Conservation (phyloP, 2,797 vertebrate species). For the Syngnathus acus region DNA sequence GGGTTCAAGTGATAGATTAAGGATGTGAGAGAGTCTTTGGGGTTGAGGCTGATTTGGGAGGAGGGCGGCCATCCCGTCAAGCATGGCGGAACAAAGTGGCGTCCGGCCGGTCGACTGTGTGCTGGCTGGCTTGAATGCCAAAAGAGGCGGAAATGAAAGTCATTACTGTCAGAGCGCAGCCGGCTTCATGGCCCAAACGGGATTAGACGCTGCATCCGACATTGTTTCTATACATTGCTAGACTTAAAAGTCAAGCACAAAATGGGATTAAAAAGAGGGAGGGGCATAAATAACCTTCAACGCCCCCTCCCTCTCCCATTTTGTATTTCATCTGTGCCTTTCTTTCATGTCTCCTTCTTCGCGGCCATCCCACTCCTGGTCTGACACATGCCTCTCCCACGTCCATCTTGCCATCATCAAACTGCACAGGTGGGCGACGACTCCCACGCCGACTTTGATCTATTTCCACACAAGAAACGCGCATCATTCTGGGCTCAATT, state of each 20-base stretch:
- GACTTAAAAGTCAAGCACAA: slow-evolving; percentile 75
- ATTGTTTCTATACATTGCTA: slow-evolving; percentile 74
- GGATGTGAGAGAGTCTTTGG: slow-evolving; percentile 43
- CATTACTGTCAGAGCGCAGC: slow-evolving; percentile 66
- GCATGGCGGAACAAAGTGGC: slow-evolving; percentile 42
- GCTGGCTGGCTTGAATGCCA: slow-evolving; percentile 38
- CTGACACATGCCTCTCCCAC: slow-evolving; percentile 27
- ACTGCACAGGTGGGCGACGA: slow-evolving; percentile 45
- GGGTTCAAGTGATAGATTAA: slow-evolving; percentile 53
- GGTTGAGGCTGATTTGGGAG: slow-evolving; percentile 43
- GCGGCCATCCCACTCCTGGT: slow-evolving; percentile 12
- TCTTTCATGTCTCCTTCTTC: slow-evolving; percentile 42
- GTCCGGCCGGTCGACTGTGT: slow-evolving; percentile 53
- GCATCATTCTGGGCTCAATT: slow-evolving; percentile 50
- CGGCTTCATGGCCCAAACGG: slow-evolving; percentile 72
- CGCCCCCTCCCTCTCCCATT: slow-evolving; percentile 28
- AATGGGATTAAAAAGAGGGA: slow-evolving; percentile 72
- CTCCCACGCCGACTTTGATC: slow-evolving; percentile 37
- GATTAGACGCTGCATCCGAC: slow-evolving; percentile 72
- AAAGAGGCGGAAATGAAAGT: slow-evolving; percentile 66
- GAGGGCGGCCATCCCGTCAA: slow-evolving; percentile 44
- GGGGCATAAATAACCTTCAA: slow-evolving; percentile 69
- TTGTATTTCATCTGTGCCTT: slow-evolving; percentile 36
- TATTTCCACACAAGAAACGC: slow-evolving; percentile 25
- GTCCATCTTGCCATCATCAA: slow-evolving; percentile 42